Evolutionary conservation across 2,113 vertebrate species (phyloP), one percentile per base, ranked within the genome.

Genomic region (Microcebus jonahi): DNA sequence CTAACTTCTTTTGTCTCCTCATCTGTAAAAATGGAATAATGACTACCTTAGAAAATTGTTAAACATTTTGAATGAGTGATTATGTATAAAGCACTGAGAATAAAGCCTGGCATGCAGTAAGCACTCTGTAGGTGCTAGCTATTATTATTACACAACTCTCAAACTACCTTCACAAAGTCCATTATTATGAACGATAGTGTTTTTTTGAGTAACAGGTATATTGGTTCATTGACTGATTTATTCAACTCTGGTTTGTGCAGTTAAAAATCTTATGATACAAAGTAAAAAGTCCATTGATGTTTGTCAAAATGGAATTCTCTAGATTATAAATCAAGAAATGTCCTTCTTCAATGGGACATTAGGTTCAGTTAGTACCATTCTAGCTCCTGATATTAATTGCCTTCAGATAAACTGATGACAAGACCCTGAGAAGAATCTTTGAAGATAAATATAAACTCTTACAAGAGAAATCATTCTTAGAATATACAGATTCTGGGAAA

Each of bases 251-350:
- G 25, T n/a, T 68, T 82, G 21, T 27, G 4, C 25, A 9, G 3
- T 67, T 65, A 81, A 77, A 96, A 95, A 76, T 90, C 63, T 92
- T 86, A 50, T 4, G 10, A 15, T 39, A 18, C 39, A 71, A 84
- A 96, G 84, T n/a, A 59, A 90, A 65, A 76, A 42, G 3, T 29
- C 31, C 34, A 76, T 0, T 23, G 12, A 90, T 11, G 2, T 25
- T 65, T 59, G n/a, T n/a, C 71, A 91, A 82, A 34, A 15, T 85
- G n/a, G 90, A 80, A n/a, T 68, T 83, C 13, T 81, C 80, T 94
- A 89, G 11, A 25, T 70, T 88, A 61, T 27, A 36, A 71, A 84
- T 70, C 11, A 76, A 70, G 21, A 89, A 77, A 59, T 65, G 12
- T 25, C 36, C 67, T 76, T 75, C 48, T 42, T 94, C 8, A 59